Percentiles rank a stretch among this genome's conserved stretches.
Conservation (phyloP, 2,113 vertebrate genomes). For the Neolamprologus tretocephalus region DNA sequence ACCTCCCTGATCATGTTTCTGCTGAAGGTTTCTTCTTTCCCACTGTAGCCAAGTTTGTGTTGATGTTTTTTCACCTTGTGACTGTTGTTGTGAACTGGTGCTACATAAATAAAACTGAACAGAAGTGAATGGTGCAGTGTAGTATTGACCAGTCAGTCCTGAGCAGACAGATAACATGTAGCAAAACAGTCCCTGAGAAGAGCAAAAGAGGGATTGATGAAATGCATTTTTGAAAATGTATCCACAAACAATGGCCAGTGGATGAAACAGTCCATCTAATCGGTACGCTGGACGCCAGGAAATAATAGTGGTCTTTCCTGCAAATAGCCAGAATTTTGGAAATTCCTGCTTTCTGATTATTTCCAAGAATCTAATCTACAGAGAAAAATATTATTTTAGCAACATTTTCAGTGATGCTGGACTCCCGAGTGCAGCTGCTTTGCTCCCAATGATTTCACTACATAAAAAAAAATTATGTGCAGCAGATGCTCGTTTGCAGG, state of each 20-base stretch:
- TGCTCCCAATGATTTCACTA: not conserved
- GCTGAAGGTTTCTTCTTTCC: not conserved
- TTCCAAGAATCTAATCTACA: not conserved
- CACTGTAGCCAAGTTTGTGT: not conserved
- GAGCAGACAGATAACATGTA: not conserved
- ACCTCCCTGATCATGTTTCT: not conserved
- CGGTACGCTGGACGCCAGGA: not conserved
- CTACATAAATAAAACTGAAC: not conserved
- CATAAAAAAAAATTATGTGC: not conserved
- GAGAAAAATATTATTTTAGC: not conserved
- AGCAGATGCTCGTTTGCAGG: not conserved
- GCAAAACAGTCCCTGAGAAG: not conserved
- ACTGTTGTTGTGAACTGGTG: not conserved
- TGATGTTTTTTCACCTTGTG: not conserved
- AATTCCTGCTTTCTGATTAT: not conserved
- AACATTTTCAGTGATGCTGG: not conserved
- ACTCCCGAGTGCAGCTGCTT: not conserved
- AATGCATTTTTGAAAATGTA: not conserved
- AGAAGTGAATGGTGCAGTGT: not conserved
- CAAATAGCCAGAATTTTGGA: not conserved
- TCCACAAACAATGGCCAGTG: not conserved
- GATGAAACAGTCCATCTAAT: not conserved
- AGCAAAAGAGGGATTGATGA: not conserved
- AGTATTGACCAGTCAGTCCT: not conserved
- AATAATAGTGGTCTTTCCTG: not conserved